These are phyloP conservation scores for Polyploca ridens DNA, from an alignment of 2,888 invertebrate species.

Conservation along the genomic window DNA sequence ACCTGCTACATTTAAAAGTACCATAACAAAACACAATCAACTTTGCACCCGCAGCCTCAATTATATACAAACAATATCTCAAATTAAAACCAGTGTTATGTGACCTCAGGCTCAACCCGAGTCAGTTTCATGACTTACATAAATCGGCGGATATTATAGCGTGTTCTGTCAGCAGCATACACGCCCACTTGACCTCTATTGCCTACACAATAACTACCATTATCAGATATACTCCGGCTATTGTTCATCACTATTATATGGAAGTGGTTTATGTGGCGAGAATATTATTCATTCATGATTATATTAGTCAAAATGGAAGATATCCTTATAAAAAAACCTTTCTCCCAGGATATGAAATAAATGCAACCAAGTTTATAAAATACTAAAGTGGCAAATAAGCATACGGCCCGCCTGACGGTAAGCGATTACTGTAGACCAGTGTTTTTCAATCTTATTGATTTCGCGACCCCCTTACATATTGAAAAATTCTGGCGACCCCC, in stretches of 20 bases:
- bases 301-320: too few species aligned
- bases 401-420: too few species aligned
- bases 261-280: neutral
- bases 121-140: slow-evolving; percentile 30
- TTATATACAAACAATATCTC: slow-evolving; percentile 3
- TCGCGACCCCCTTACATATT: too few species aligned
- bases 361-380: too few species aligned
- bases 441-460: too few species aligned
- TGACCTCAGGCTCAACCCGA: neutral
- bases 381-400: too few species aligned
- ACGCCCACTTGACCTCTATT: slow-evolving; percentile 16
- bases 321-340: too few species aligned
- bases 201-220: slow-evolving; percentile 5
- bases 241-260: neutral
- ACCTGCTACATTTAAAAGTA: neutral
- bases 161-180: slow-evolving; percentile 32
- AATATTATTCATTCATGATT: neutral
- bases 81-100: neutral
- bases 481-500: too few species aligned
- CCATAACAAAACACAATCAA: neutral
- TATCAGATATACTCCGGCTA: neutral
- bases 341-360: too few species aligned
- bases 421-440: too few species aligned
- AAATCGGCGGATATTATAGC: slow-evolving; percentile 50
- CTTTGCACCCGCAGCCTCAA: neutral